phyloP scores from a whole-genome alignment of 2,113 vertebrate species.

The Nothoprocta pentlandii region DNA sequence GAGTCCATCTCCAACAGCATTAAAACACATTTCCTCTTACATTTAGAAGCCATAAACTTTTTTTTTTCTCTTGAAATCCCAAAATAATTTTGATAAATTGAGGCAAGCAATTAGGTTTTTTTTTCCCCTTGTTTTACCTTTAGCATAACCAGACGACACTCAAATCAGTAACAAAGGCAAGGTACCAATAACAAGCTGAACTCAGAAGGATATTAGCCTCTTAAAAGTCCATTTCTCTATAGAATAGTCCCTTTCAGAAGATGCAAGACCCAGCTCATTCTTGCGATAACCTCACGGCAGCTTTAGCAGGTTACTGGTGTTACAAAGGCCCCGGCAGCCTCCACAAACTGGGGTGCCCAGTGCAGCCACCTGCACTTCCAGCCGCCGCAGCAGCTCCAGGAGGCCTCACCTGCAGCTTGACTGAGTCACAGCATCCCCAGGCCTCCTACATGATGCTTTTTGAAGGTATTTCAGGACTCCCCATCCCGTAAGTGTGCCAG shows the following conservation, averaged over 20 bases:
- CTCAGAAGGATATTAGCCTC: fast-evolving
- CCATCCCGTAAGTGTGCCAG: background rate
- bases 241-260: background rate
- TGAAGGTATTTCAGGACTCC: background rate
- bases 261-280: background rate
- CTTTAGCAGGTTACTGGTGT: background rate
- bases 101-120: background rate
- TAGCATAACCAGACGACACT: background rate
- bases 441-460: background rate
- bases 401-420: fast-evolving
- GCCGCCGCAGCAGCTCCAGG: background rate
- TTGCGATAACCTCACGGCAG: background rate
- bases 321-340: background rate
- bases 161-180: background rate
- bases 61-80: background rate
- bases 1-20: background rate
- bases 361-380: background rate
- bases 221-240: background rate
- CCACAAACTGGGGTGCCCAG: background rate
- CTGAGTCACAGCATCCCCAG: fast-evolving
- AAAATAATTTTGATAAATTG: background rate
- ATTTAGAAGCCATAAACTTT: background rate
- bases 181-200: background rate
- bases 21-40: background rate
- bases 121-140: background rate